phyloP scores from a whole-genome alignment of 2,113 vertebrate genomes.

The Callionymus lyra region DNA sequence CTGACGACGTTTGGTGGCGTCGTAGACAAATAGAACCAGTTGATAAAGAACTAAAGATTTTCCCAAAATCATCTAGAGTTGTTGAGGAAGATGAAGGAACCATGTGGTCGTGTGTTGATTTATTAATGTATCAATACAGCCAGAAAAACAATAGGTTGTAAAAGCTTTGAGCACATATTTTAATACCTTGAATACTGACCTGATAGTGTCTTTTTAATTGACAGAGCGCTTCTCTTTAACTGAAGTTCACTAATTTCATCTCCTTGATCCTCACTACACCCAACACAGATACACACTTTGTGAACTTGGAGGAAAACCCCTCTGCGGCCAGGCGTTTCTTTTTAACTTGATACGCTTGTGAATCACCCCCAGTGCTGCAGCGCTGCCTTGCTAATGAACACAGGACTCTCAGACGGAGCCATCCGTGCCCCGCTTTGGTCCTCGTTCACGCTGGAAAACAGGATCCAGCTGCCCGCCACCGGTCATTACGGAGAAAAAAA shows the following conservation, averaged over 20 bases:
- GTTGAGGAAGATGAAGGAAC: too few relatives aligned
- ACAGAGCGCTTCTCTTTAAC: conserved; percentile 31
- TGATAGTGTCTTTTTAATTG: conserved; percentile 14
- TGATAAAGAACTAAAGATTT: conserved; percentile 1
- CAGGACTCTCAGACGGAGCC: conserved; percentile 51
- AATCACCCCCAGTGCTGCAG: conserved; percentile 54
- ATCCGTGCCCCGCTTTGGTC: conserved; percentile 41
- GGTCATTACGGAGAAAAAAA: conserved; percentile 45
- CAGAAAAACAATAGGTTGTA: neutral
- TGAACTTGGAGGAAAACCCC: conserved; percentile 55
- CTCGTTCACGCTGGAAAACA: conserved; percentile 56
- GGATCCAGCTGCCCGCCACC: conserved; percentile 63
- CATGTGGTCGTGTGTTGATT: too few relatives aligned
- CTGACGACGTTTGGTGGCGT: conserved; percentile 32
- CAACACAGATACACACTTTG: conserved; percentile 19
- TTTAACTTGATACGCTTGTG: conserved; percentile 72
- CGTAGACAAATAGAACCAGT: conserved; percentile 49
- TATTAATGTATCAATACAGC: neutral
- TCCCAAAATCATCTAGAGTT: too few relatives aligned
- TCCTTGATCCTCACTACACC: conserved; percentile 39
- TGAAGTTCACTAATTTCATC: conserved; percentile 45
- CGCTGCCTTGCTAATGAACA: conserved; percentile 64
- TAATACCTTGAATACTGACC: too few relatives aligned
- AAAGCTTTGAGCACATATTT: conserved; percentile 1
- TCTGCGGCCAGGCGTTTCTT: conserved; percentile 61